phyloP scores from a whole-genome alignment of 2,888 invertebrate species.

The Parnassius apollo region DNA sequence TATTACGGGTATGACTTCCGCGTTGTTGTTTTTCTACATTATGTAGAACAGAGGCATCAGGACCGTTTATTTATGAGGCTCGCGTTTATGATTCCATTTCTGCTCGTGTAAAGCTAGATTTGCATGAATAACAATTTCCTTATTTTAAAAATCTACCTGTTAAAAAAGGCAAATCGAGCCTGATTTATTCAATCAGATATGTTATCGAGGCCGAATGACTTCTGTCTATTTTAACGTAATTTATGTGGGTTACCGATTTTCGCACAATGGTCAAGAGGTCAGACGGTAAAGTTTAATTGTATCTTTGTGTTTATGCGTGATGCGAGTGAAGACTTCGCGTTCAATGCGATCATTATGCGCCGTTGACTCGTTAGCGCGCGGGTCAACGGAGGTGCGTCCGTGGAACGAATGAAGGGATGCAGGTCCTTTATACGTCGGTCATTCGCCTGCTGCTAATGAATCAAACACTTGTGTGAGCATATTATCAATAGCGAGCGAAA shows the following conservation, averaged over 20 bases:
- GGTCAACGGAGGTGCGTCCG: constrained; percentile 68
- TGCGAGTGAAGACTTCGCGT: constrained; percentile 58
- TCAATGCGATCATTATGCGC: constrained; percentile 72
- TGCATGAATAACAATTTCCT: constrained; percentile 75
- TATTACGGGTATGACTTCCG: constrained; percentile 37
- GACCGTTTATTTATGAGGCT: constrained; percentile 69
- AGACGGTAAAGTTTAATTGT: constrained; percentile 47
- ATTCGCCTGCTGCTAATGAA: constrained; percentile 75
- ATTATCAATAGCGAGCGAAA: constrained; percentile 73
- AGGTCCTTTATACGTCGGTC: constrained; percentile 71
- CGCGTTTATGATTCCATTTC: constrained; percentile 72
- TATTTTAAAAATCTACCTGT: constrained; percentile 73
- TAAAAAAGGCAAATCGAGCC: constrained; percentile 65
- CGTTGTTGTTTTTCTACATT: constrained; percentile 42
- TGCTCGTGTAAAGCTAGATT: constrained; percentile 73
- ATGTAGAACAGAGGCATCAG: constrained; percentile 38
- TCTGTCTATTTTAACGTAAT: constrained; percentile 52
- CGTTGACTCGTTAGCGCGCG: constrained; percentile 66
- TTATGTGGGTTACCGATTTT: constrained; percentile 64
- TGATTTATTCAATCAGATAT: constrained; percentile 66
- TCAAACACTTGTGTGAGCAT: constrained; percentile 66
- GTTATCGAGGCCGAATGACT: constrained; percentile 61
- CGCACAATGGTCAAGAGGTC: constrained; percentile 46
- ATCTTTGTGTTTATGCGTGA: constrained; percentile 46
- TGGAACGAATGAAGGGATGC: constrained; percentile 68